Evolutionary conservation across 2,113 vertebrate species (phyloP).

Genomic region (Chaenogobius annularis): DNA sequence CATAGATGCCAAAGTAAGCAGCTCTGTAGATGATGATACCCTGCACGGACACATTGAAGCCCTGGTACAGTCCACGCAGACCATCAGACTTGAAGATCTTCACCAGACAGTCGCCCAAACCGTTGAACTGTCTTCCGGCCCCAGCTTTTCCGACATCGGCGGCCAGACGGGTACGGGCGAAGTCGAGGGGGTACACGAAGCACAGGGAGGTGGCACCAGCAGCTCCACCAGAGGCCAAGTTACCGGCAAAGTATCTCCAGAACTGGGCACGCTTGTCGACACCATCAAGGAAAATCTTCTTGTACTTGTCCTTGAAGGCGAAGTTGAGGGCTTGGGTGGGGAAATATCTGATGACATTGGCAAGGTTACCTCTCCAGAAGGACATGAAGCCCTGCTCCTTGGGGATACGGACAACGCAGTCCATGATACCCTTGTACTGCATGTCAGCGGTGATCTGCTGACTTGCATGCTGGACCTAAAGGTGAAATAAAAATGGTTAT

Average conservation of each 20-base stretch:
- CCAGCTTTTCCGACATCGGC: slow-evolving; percentile 85
- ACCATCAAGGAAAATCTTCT: slow-evolving; percentile 86
- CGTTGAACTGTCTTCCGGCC: slow-evolving; percentile 79
- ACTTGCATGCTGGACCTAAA: slow-evolving; percentile 88
- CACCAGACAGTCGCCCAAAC: slow-evolving; percentile 82
- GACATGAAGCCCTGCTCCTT: slow-evolving; percentile 87
- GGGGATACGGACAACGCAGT: slow-evolving; percentile 87
- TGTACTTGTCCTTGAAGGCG: slow-evolving; percentile 93
- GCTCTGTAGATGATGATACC: slow-evolving; percentile 97
- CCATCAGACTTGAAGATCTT: slow-evolving; percentile 85
- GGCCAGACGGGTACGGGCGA: slow-evolving; percentile 85
- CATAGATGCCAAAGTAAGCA: slow-evolving; percentile 92
- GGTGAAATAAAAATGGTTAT: neutral
- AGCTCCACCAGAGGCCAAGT: slow-evolving; percentile 85
- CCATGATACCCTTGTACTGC: slow-evolving; percentile 90
- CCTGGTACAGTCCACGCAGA: slow-evolving; percentile 83
- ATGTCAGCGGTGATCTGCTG: slow-evolving; percentile 85
- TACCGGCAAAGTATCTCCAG: slow-evolving; percentile 90
- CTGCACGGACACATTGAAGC: slow-evolving; percentile 90
- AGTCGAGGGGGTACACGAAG: slow-evolving; percentile 89
- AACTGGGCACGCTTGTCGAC: slow-evolving; percentile 88
- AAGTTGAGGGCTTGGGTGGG: slow-evolving; percentile 92
- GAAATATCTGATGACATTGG: slow-evolving; percentile 92
- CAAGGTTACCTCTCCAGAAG: slow-evolving; percentile 91
- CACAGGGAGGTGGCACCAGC: slow-evolving; percentile 88